Evolutionary conservation across 2,888 invertebrate genomes (phyloP).

Genomic region (Drosophila leonis): DNA sequence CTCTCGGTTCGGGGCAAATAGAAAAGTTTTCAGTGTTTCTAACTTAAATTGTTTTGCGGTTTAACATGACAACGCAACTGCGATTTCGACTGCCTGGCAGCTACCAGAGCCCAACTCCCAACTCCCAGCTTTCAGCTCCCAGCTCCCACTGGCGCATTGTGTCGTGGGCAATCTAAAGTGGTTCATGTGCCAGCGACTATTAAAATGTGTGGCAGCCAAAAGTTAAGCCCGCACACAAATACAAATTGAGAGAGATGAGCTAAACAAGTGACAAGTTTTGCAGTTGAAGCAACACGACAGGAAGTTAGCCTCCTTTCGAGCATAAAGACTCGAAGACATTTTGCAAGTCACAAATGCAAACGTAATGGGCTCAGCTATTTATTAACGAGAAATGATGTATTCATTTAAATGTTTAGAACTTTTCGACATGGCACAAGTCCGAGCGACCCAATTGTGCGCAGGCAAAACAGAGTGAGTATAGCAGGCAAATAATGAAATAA

Average conservation of each 20-base stretch:
- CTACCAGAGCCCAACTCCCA: not conserved
- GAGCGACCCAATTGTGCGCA: not conserved
- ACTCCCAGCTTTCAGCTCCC: not conserved
- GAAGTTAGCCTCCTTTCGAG: not conserved
- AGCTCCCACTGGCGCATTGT: constrained; percentile 24
- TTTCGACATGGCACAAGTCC: not conserved
- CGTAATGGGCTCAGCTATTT: constrained; percentile 3
- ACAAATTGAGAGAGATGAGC: constrained; percentile 21
- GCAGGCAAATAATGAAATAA: constrained; percentile 62
- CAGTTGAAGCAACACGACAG: not conserved
- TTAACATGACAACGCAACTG: constrained; percentile 61
- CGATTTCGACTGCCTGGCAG: constrained; percentile 25
- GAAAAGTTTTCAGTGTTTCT: constrained; percentile 74
- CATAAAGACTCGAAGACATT: not conserved
- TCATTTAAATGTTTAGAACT: not conserved
- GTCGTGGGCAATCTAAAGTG: constrained; percentile 60
- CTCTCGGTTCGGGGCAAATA: constrained; percentile 61
- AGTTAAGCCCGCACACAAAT: constrained; percentile 50
- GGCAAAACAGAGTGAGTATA: not conserved
- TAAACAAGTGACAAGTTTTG: not conserved
- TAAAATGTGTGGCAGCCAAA: constrained; percentile 62
- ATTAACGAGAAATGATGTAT: constrained; percentile 1
- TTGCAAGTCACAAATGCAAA: constrained; percentile 1
- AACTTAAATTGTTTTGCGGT: constrained; percentile 82
- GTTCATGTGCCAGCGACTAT: constrained; percentile 66